These are phyloP conservation scores for Pterocles burchelli DNA, from an alignment of 2,113 vertebrate species.

Conservation along the genomic window DNA sequence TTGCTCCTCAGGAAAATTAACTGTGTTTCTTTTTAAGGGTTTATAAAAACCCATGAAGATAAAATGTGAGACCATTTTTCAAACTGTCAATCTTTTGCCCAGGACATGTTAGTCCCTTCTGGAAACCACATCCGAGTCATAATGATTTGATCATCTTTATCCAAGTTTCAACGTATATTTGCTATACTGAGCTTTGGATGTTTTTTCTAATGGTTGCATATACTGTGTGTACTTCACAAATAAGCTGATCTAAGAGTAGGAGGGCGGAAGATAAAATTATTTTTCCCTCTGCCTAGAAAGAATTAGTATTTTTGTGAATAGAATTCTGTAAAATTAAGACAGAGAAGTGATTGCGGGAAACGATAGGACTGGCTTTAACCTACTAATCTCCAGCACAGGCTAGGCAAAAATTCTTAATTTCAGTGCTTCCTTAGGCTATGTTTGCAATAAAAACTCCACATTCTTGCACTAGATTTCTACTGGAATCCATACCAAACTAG, in stretches of 20 bases:
- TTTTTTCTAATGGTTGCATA: not conserved
- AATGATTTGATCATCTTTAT: not conserved
- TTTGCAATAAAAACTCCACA: not conserved
- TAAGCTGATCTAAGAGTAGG: rapidly evolving
- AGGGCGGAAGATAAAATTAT: not conserved
- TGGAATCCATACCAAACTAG: not conserved
- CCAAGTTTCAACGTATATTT: not conserved
- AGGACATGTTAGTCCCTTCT: not conserved
- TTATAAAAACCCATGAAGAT: not conserved
- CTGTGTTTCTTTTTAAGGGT: not conserved
- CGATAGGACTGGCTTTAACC: not conserved
- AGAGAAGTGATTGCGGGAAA: not conserved
- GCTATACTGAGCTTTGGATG: not conserved
- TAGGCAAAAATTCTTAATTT: not conserved
- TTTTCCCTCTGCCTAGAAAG: not conserved
- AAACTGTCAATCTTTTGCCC: not conserved
- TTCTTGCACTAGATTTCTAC: not conserved
- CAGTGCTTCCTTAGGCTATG: rapidly evolving
- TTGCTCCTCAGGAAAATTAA: not conserved
- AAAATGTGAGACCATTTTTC: not conserved
- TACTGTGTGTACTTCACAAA: not conserved
- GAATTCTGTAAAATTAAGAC: not conserved
- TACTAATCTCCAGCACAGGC: not conserved
- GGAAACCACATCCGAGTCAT: not conserved
- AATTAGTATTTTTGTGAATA: not conserved